Evolutionary conservation across 2,888 invertebrate species (phyloP).

Genomic region (Criorhina ranunculi): DNA sequence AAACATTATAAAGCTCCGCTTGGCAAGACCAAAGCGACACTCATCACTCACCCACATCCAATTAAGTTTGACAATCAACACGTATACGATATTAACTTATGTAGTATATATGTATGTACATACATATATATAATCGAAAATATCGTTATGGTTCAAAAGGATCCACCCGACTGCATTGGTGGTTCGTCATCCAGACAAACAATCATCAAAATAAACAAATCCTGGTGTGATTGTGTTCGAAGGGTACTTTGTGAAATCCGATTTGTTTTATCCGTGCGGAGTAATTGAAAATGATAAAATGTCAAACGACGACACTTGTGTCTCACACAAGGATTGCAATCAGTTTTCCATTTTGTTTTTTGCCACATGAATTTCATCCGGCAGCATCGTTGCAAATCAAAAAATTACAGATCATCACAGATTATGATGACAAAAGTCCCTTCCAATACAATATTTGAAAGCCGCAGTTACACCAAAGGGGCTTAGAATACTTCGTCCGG

Average conservation of each 20-base stretch:
- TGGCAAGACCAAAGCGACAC: conserved; percentile 36
- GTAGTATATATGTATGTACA: too few relatives aligned
- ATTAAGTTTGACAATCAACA: conserved; percentile 50
- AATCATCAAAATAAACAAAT: conserved; percentile 55
- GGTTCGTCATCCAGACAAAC: conserved; percentile 45
- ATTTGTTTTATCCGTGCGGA: conserved; percentile 21
- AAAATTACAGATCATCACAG: conserved; percentile 50
- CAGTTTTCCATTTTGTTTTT: conserved; percentile 36
- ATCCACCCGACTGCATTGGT: conserved; percentile 14
- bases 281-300: conserved; percentile 45
- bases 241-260: conserved; percentile 23
- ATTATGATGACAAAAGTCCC: conserved; percentile 40
- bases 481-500: conserved; percentile 29
- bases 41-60: conserved; percentile 24
- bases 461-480: conserved; percentile 12
- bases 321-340: conserved; percentile 12
- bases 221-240: conserved; percentile 6
- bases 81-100: conserved; percentile 16
- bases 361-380: neutral
- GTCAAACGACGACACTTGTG: neutral
- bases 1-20: conserved; percentile 10
- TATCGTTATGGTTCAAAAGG: conserved; percentile 11
- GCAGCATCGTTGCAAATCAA: conserved; percentile 21
- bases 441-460: conserved; percentile 7
- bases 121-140: neutral